These are phyloP conservation scores for Sphyrna mokarran DNA, from an alignment of 2,113 vertebrate species.

Conservation along the genomic window DNA sequence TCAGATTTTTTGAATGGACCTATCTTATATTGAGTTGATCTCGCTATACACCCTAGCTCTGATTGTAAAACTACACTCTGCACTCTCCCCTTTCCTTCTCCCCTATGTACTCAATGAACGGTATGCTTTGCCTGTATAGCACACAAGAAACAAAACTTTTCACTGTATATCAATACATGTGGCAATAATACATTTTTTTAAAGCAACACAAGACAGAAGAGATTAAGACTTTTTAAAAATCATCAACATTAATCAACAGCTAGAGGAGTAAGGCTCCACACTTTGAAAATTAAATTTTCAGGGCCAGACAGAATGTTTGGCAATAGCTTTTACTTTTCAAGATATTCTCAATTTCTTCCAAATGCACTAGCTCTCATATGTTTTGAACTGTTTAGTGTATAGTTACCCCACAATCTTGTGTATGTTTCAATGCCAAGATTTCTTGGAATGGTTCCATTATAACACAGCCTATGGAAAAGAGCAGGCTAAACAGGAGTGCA, in stretches of 20 bases:
- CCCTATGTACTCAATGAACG: too few species aligned
- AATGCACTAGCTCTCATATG: not conserved
- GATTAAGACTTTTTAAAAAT: not conserved
- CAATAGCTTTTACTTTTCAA: not conserved
- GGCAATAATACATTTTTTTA: too few species aligned
- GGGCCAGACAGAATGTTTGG: not conserved
- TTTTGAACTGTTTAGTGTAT: not conserved
- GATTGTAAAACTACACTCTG: too few species aligned
- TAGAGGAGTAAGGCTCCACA: not conserved
- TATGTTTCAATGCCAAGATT: not conserved
- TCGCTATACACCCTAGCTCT: too few species aligned
- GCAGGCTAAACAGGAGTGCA: not conserved
- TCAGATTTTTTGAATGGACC: too few species aligned
- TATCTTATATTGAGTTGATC: too few species aligned
- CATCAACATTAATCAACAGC: not conserved
- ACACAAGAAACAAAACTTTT: too few species aligned
- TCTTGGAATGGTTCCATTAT: not conserved
- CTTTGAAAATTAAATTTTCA: not conserved
- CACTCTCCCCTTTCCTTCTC: too few species aligned
- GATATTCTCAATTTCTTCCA: not conserved
- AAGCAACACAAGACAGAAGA: not conserved
- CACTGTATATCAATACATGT: too few species aligned
- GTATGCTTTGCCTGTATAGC: too few species aligned
- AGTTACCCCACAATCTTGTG: not conserved
- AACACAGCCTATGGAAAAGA: not conserved